Evolutionary conservation across 2,797 vertebrate genomes (phyloP), one percentile per base, ranked within the genome.

Genomic region (Schizothorax lantsangensis): DNA sequence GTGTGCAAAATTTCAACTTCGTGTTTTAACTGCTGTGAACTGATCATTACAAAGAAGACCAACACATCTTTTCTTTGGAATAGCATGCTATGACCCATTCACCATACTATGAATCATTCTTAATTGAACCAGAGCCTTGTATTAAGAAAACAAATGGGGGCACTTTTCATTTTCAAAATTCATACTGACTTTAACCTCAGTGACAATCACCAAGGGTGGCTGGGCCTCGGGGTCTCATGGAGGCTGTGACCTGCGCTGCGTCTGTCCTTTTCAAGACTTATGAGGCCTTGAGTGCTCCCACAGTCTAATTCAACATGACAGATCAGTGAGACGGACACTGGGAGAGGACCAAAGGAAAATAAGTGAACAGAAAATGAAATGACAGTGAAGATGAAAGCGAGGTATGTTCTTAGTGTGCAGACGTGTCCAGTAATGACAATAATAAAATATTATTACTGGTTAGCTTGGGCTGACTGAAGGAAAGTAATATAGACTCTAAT

Each of bases 301-400:
- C n/a, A 21, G 64, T 81, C 82, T 90, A 84, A 90, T 89, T 49
- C 75, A 86, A 88, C 86, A 84, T 85, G 90, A 90, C 89, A 89
- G 73, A 57, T 59, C 17, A 66, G 33, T 6, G 75, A 74, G 81
- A 83, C 43, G 38, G 57, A 47, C 49, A 79, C 30, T 71, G 69
- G 6, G 36, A 33, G 40, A 73, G 45, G 59, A 66, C 59, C 72
- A 54, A 47, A 57, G 77, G 38, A 79, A 47, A 69, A 66, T 17
- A 23, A 30, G 43, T 40, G 43, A 84, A 68, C 49, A 69, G 49
- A 69, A 83, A 66, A 74, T 21, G 4, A 78, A 79, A 85, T 85
- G 47, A 69, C 36, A 52, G 36, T 59, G 47, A 71, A 85, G 52
- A 80, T 85, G 84, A 85, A 80, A 85, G 81, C 68, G 52, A 83